phyloP scores from a whole-genome alignment of 2,797 vertebrate species.

The Cetoscarus ocellatus region DNA sequence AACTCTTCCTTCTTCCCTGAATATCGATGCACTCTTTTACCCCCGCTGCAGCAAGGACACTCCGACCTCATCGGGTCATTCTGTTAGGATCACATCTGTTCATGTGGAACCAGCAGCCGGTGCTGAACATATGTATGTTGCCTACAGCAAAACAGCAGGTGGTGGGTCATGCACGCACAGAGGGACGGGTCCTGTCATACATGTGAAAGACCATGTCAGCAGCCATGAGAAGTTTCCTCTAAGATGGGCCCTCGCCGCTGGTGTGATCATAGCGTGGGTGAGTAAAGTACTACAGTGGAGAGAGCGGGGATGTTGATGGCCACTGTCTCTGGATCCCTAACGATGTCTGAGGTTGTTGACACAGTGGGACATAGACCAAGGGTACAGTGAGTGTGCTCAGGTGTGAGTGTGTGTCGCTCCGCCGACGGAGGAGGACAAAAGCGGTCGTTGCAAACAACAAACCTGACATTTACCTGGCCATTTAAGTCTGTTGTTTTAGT shows the following conservation, averaged over 20 bases:
- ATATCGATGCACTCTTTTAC: constrained; percentile 19
- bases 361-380: constrained; percentile 7
- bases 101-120: constrained; percentile 4
- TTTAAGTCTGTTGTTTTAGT: constrained; percentile 33
- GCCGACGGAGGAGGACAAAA: constrained; percentile 28
- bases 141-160: constrained; percentile 12
- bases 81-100: constrained; percentile 23
- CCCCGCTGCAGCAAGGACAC: constrained; percentile 41
- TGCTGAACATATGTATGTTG: constrained; percentile 2
- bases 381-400: constrained; percentile 3
- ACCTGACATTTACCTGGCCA: constrained; percentile 40
- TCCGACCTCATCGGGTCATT: constrained; percentile 40
- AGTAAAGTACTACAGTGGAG: constrained; percentile 1
- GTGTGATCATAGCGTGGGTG: constrained; percentile 4
- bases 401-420: constrained; percentile 13
- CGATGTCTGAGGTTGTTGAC: constrained; percentile 42
- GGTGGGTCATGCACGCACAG: not conserved
- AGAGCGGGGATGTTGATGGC: constrained; percentile 3
- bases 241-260: constrained; percentile 1
- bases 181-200: constrained; percentile 9
- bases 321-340: constrained; percentile 21
- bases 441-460: constrained; percentile 19
- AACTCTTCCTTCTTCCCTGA: constrained; percentile 9
- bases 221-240: constrained; percentile 1
- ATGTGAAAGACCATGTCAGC: not conserved